Evolutionary conservation across 2,797 vertebrate species (phyloP).

Genomic region (Crotalus adamanteus): DNA sequence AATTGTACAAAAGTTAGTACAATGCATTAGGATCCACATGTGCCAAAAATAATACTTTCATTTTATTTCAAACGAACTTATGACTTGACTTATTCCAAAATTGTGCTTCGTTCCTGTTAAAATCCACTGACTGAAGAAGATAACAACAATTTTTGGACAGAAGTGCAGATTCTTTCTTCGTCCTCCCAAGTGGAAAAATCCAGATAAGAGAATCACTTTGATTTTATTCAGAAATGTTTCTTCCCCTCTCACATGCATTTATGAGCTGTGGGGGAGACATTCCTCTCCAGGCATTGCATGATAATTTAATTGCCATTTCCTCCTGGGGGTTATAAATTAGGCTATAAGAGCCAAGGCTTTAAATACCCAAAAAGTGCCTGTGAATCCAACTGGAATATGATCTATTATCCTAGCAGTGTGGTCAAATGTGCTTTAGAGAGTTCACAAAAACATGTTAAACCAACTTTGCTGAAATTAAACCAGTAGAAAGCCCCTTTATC

Average conservation of each 20-base stretch:
- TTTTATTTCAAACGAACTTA: background rate
- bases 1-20: background rate
- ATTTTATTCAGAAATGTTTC: constrained; percentile 57
- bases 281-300: constrained; percentile 40
- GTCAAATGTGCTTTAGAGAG: constrained; percentile 9
- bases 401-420: constrained; percentile 46
- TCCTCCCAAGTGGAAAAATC: constrained; percentile 44
- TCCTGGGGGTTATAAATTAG: constrained; percentile 54
- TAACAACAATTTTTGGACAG: constrained; percentile 60
- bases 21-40: background rate
- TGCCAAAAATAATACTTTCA: background rate
- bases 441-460: constrained; percentile 12
- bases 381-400: constrained; percentile 32
- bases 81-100: constrained; percentile 51
- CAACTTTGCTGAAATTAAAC: constrained; percentile 18
- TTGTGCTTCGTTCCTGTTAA: constrained; percentile 53
- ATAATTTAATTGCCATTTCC: constrained; percentile 58
- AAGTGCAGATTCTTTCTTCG: constrained; percentile 46
- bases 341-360: constrained; percentile 49
- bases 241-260: constrained; percentile 53
- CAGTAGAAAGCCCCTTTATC: background rate
- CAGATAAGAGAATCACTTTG: constrained; percentile 46
- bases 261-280: constrained; percentile 64
- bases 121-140: constrained; percentile 40
- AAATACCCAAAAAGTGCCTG: constrained; percentile 35